Evolutionary conservation across 2,797 vertebrate genomes (phyloP), one percentile per base, ranked within the genome.

Genomic region (Clarias platycephalus): DNA sequence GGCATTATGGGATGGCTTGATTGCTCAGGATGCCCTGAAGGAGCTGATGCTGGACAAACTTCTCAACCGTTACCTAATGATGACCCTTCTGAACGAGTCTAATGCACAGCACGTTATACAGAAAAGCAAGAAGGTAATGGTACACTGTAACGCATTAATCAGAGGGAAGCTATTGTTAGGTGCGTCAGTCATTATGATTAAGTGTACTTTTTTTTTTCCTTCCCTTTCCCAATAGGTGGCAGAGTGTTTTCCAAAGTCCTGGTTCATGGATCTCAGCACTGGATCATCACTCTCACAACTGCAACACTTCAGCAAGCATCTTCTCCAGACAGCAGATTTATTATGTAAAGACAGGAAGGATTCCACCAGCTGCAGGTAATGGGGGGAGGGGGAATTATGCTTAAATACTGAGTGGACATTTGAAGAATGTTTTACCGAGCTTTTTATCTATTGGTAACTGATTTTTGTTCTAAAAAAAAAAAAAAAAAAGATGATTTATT

Each of bases 11-110:
- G 95, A 96, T 91, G 93, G 93, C 55, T 89, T 98, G 81, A 90
- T 98, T 85, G 92, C 93, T 7, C 96, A 97, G 84, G 91, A 93
- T 2, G 84, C 85, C 1, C 74, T 98, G 62, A 95, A 92, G 83
- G 97, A 98, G 80, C 88, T 99, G 79, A 95, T 95, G 78, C 89
- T 98, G 87, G 95, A 94, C 89, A 98, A 96, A 90, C 81, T 99
- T 79, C 93, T 99, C 63, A 97, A 95, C 87, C 95, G 97, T 88
- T 98, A 98, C 89, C 93, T 99, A 78, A 94, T 97, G 89, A 93
- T 96, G 81, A 93, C 93, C 34, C 91, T 99, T 57, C 91, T 94
- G 20, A 96, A 95, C 81, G 92, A 94, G 15, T 88, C 90, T 0
- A 90, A 91, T 58, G 89, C 89, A 37, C 91, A 1, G 0, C 91